phyloP scores from a whole-genome alignment of 30 jellyfish, hydroid and myxozoan species.

The Haliclystus octoradiatus region DNA sequence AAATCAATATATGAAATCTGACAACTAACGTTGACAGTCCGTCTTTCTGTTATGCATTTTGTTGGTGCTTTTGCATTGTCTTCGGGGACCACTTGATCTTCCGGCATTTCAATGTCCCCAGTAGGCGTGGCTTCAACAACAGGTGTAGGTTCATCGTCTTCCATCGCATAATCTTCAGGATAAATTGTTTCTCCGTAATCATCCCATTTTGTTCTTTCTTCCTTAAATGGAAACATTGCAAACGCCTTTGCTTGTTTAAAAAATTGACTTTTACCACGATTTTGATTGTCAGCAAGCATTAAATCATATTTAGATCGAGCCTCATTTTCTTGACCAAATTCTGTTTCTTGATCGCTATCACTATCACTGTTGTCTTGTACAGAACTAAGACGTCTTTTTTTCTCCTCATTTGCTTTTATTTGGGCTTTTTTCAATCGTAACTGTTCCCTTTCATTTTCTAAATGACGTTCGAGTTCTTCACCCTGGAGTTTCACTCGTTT shows the following conservation, averaged over 20 bases:
- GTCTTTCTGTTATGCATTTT: conserved; percentile 46
- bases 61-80: conserved; percentile 51
- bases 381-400: conserved; percentile 4
- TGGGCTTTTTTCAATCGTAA: conserved; percentile 33
- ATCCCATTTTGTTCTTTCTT: conserved; percentile 86
- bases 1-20: conserved; percentile 76
- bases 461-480: conserved; percentile 48
- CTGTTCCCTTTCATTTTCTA: conserved; percentile 66
- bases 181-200: conserved; percentile 69
- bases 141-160: neutral
- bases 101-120: neutral
- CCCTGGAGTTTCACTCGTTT: conserved; percentile 76
- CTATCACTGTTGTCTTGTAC: conserved; percentile 71
- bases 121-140: neutral
- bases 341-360: conserved; percentile 75
- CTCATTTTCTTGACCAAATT: conserved; percentile 8
- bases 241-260: conserved; percentile 79
- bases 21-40: conserved; percentile 57
- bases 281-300: conserved; percentile 63
- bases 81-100: neutral
- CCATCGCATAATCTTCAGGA: neutral
- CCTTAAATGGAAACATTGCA: conserved; percentile 93
- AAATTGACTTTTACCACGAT: conserved; percentile 57
- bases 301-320: conserved; percentile 66
- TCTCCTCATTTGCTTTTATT: conserved; percentile 39